Percentiles rank a stretch among this genome's conserved stretches.
Conservation (phyloP, 2,888 invertebrate species). For the Orchestes rusci region DNA sequence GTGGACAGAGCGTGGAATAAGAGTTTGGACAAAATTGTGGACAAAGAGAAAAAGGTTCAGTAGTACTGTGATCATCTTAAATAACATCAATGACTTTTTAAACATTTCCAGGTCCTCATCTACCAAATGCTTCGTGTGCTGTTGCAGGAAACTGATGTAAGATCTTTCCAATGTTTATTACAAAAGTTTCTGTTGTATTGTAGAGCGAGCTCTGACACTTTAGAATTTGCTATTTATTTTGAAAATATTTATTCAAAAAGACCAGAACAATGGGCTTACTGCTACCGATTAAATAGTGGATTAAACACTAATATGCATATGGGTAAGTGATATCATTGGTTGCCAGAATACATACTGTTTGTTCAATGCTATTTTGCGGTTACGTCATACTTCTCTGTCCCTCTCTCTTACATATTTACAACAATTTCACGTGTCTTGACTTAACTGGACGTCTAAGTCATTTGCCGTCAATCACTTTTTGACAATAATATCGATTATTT, state of each 20-base stretch:
- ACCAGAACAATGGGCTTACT: constrained; percentile 4
- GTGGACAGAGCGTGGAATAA: constrained; percentile 3
- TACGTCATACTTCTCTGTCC: too few relatives aligned
- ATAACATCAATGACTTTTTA: background rate
- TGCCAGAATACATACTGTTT: too few relatives aligned
- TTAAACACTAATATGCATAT: constrained; percentile 17
- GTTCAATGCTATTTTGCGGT: too few relatives aligned
- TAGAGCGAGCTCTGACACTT: constrained; percentile 4
- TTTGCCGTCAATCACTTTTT: too few relatives aligned
- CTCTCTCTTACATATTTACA: too few relatives aligned
- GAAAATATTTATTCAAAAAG: constrained; percentile 20
- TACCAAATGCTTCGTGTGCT: background rate
- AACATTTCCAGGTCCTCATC: background rate
- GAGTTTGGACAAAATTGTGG: background rate
- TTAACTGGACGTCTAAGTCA: too few relatives aligned
- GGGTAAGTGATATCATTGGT: too few relatives aligned
- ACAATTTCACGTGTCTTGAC: too few relatives aligned
- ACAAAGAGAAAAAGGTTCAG: background rate
- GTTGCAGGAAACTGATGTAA: background rate
- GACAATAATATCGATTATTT: too few relatives aligned
- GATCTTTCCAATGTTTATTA: background rate
- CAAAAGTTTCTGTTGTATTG: background rate
- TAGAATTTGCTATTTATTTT: constrained; percentile 25
- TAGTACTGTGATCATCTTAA: background rate
- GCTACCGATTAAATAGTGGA: constrained; percentile 4